Conservation (phyloP, 2,888 invertebrate genomes). For the Diploptera punctata region DNA sequence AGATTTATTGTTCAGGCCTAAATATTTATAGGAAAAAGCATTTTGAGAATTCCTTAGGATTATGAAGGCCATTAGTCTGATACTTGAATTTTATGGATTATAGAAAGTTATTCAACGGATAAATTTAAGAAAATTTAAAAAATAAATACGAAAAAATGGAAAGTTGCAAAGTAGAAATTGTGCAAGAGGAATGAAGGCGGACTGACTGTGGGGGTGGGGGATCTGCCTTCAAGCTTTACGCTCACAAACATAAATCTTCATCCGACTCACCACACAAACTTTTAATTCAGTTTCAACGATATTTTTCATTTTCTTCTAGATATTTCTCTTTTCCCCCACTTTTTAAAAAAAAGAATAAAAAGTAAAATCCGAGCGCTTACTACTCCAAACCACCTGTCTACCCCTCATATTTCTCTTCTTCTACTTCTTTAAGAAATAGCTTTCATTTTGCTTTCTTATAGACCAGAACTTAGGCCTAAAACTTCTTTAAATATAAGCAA, state of each 20-base stretch:
- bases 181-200: slow-evolving; percentile 15
- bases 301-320: slow-evolving; percentile 28
- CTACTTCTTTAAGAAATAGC: slow-evolving; percentile 12
- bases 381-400: slow-evolving; percentile 25
- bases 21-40: no score
- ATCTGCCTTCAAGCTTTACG: neutral
- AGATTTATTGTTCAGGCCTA: no score
- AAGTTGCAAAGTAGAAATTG: slow-evolving; percentile 13
- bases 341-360: slow-evolving; percentile 16
- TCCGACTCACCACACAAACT: slow-evolving; percentile 32
- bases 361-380: slow-evolving; percentile 23
- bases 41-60: no score
- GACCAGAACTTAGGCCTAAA: neutral
- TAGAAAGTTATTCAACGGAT: neutral
- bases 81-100: no score
- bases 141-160: neutral
- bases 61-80: no score
- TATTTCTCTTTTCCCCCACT: neutral
- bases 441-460: neutral
- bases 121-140: neutral
- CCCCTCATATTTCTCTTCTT: slow-evolving; percentile 24
- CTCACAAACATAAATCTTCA: slow-evolving; percentile 23
- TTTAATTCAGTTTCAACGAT: slow-evolving; percentile 37
- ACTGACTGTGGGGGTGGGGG: neutral
- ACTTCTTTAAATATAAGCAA: neutral